Conservation (phyloP, 2,888 invertebrate genomes). For the Leptopilina drosophilae region DNA sequence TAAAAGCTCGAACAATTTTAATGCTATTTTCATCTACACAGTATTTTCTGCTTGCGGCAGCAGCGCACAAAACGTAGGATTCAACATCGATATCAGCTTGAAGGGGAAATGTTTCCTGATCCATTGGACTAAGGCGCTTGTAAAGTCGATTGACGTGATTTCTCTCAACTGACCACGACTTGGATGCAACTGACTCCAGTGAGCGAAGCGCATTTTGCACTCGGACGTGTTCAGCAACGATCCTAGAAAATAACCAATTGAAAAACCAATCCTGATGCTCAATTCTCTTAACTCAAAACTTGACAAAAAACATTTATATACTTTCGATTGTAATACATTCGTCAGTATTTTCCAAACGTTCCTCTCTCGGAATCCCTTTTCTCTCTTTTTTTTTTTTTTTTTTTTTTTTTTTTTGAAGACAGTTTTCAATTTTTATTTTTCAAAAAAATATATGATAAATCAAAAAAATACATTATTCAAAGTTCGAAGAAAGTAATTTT, state of each 20-base stretch:
- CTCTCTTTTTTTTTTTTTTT: too few species aligned
- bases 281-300: neutral
- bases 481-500: too few species aligned
- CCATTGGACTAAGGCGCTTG: conserved; percentile 59
- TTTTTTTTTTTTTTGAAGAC: too few species aligned
- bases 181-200: conserved; percentile 64
- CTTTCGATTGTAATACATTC: neutral
- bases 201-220: conserved; percentile 64
- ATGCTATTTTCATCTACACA: conserved; percentile 63
- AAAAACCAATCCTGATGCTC: conserved; percentile 3
- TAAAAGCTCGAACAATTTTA: conserved; percentile 59
- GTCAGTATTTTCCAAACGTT: too few species aligned
- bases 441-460: too few species aligned
- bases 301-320: conserved; percentile 17
- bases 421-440: too few species aligned
- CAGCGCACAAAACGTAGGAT: conserved; percentile 67
- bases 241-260: conserved; percentile 55
- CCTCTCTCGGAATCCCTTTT: too few species aligned
- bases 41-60: conserved; percentile 66
- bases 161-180: conserved; percentile 65
- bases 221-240: conserved; percentile 62
- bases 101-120: conserved; percentile 66
- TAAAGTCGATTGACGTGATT: conserved; percentile 62
- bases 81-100: conserved; percentile 67
- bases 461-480: too few species aligned